A percentile compares a stretch with the other conserved stretches of the same genome.
These are phyloP conservation scores for Euglossa dilemma DNA, from an alignment of 1,140 invertebrate genomes.

Conservation along the genomic window DNA sequence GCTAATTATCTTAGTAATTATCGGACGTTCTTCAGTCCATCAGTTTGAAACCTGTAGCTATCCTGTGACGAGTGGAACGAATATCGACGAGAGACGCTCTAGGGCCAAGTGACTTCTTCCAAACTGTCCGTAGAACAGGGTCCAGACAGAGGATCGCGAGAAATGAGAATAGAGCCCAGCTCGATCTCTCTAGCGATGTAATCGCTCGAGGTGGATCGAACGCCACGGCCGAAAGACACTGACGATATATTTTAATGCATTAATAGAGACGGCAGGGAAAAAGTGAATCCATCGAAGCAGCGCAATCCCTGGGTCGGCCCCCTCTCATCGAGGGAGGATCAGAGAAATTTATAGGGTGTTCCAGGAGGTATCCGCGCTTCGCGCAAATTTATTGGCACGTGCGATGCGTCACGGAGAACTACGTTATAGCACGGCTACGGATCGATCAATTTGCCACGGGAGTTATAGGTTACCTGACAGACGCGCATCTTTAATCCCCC, in stretches of 20 bases:
- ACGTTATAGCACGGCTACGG: conserved; percentile 42
- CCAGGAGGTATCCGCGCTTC: conserved; percentile 58
- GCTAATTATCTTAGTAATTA: too few species aligned
- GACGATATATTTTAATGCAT: conserved; percentile 38
- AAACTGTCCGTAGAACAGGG: too few species aligned
- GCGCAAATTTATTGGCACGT: conserved; percentile 61
- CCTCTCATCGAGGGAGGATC: conserved; percentile 52
- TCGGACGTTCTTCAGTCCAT: too few species aligned
- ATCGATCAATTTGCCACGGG: conserved; percentile 56
- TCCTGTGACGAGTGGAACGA: too few species aligned
- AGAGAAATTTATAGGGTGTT: conserved; percentile 65
- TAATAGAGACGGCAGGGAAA: conserved; percentile 43
- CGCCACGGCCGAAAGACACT: neutral
- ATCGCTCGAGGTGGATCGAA: neutral
- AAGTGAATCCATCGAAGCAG: conserved; percentile 40
- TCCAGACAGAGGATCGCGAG: too few species aligned
- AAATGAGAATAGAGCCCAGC: too few species aligned
- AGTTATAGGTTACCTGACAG: conserved; percentile 50
- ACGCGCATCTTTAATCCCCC: conserved; percentile 47
- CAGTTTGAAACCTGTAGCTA: too few species aligned
- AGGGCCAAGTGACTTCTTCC: too few species aligned
- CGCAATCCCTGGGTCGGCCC: conserved; percentile 18
- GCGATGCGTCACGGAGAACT: conserved; percentile 57
- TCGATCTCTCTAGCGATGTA: neutral
- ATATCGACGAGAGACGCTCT: too few species aligned